These are phyloP conservation scores for Achlya flavicornis DNA, from an alignment of 2,888 invertebrate species.

Conservation along the genomic window DNA sequence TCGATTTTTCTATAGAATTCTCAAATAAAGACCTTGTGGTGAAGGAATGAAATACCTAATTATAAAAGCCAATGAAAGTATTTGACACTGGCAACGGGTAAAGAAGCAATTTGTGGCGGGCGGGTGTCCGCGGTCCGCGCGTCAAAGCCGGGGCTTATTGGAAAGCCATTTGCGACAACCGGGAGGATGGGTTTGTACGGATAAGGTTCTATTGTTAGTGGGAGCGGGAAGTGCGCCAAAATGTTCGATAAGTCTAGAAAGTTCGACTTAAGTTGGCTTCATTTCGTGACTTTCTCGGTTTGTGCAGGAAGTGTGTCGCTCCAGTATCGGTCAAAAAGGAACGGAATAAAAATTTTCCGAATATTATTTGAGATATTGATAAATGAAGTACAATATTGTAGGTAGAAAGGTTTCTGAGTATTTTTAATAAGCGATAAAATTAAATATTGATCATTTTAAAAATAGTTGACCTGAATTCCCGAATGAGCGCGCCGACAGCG, in stretches of 20 bases:
- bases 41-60: not conserved
- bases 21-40: not conserved
- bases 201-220: slow-evolving; percentile 21
- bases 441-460: not conserved
- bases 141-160: slow-evolving; percentile 59
- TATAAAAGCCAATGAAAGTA: slow-evolving; percentile 17
- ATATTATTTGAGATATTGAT: too few species aligned
- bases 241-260: not conserved
- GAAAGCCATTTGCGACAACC: slow-evolving; percentile 61
- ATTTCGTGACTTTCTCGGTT: not conserved
- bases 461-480: slow-evolving; percentile 4
- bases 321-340: too few species aligned
- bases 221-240: slow-evolving; percentile 14
- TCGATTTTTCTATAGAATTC: too few species aligned
- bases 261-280: not conserved
- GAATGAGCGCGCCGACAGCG: not conserved
- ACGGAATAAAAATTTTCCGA: too few species aligned
- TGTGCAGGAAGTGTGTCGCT: too few species aligned
- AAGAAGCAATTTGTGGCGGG: slow-evolving; percentile 22
- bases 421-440: not conserved
- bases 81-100: slow-evolving; percentile 16
- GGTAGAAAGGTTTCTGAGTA: not conserved
- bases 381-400: too few species aligned
- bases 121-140: slow-evolving; percentile 32
- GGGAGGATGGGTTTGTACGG: slow-evolving; percentile 21